Percentiles rank a stretch among this genome's conserved stretches.
Conservation (phyloP, 2,113 vertebrate genomes). For the Spea multiplicata region DNA sequence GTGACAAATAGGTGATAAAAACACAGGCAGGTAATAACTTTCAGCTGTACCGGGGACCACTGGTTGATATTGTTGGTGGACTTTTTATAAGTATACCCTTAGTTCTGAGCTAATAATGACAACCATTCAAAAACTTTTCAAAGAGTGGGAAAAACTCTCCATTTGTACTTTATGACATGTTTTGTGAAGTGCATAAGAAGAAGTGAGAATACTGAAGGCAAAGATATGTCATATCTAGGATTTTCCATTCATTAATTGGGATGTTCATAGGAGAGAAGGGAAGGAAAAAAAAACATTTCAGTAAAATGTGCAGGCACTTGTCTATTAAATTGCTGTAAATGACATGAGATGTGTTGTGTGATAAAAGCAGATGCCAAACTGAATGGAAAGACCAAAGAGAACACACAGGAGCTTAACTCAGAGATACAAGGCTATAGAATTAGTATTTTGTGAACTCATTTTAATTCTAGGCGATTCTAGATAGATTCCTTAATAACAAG, state of each 20-base stretch:
- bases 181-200: conserved; percentile 33
- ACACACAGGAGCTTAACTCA: conserved; percentile 32
- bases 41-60: background rate
- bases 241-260: conserved; percentile 38
- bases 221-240: conserved; percentile 30
- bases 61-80: background rate
- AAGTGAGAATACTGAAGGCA: conserved; percentile 41
- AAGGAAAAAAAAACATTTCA: conserved; percentile 22
- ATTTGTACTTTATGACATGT: conserved; percentile 33
- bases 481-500: no score
- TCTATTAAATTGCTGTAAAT: conserved; percentile 33
- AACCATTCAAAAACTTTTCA: conserved; percentile 29
- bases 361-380: conserved; percentile 35
- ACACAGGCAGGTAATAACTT: background rate
- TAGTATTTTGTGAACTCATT: conserved; percentile 10
- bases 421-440: conserved; percentile 27
- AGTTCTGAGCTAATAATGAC: conserved; percentile 10
- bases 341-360: conserved; percentile 19
- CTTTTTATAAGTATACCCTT: conserved; percentile 18
- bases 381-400: conserved; percentile 42
- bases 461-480: no score
- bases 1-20: background rate
- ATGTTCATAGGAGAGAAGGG: conserved; percentile 15
- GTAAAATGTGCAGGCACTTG: conserved; percentile 44
- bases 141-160: background rate